Percentiles rank a stretch among this genome's conserved stretches.
phyloP scores from a whole-genome alignment of 2,113 vertebrate species.

The Notarius lentiginosus region DNA sequence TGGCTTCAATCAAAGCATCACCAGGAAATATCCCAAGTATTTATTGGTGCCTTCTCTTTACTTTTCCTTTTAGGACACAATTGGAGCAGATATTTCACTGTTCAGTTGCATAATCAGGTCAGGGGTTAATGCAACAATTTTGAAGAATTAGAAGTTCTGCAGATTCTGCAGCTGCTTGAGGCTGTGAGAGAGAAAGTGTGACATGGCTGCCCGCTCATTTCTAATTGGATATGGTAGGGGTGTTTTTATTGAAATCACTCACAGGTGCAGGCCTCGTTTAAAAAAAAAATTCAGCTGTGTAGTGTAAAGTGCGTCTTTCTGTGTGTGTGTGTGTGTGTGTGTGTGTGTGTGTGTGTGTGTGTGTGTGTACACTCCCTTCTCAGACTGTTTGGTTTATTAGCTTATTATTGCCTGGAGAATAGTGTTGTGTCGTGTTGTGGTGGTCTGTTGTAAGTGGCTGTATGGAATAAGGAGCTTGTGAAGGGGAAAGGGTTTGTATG shows the following conservation, averaged over 20 bases:
- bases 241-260: conserved; percentile 58
- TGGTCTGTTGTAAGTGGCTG: not conserved
- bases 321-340: conserved; percentile 2
- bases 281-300: conserved; percentile 48
- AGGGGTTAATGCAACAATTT: conserved; percentile 15
- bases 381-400: conserved; percentile 49
- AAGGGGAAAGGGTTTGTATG: not conserved
- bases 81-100: not conserved
- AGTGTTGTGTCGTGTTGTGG: conserved; percentile 27
- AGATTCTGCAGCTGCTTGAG: conserved; percentile 48
- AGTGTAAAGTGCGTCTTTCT: conserved; percentile 12
- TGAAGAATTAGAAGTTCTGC: conserved; percentile 26
- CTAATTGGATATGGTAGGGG: conserved; percentile 58
- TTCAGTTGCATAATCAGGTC: not conserved
- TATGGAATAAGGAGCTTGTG: not conserved
- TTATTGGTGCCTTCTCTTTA: not conserved
- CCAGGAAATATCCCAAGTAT: not conserved
- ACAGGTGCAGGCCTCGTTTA: conserved; percentile 53
- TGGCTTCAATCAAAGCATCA: not conserved
- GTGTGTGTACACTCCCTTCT: conserved; percentile 14
- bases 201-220: conserved; percentile 37
- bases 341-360: not conserved
- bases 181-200: conserved; percentile 45
- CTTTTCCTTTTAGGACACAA: not conserved
- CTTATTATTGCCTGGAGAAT: conserved; percentile 19